Evolutionary conservation across 2,888 invertebrate genomes (phyloP).

Genomic region (Hybos culiciformis): DNA sequence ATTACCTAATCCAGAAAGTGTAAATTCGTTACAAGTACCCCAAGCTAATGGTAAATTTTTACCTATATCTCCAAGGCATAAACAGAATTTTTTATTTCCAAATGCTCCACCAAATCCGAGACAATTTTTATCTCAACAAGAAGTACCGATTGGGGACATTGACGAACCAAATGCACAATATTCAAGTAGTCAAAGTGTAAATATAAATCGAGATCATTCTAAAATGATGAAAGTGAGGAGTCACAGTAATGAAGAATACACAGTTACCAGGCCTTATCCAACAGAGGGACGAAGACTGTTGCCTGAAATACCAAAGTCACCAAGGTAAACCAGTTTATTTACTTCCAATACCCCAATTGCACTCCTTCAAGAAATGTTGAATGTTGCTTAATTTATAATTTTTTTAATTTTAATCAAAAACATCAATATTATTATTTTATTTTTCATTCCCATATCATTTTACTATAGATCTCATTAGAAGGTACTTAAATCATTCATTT

Average conservation of each 20-base stretch:
- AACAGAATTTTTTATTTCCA: constrained; percentile 33
- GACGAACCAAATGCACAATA: too few relatives aligned
- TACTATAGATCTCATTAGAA: too few relatives aligned
- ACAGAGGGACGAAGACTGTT: constrained; percentile 27
- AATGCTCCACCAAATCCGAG: constrained; percentile 27
- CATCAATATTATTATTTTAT: background rate
- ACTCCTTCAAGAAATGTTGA: too few relatives aligned
- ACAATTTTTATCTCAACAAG: constrained; percentile 32
- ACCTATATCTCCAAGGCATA: constrained; percentile 32
- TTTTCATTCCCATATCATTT: background rate
- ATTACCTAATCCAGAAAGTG: constrained; percentile 31
- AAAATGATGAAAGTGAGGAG: constrained; percentile 36
- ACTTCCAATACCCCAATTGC: background rate
- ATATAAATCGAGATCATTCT: constrained; percentile 28
- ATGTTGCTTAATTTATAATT: background rate
- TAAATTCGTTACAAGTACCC: constrained; percentile 29
- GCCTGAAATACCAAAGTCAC: constrained; percentile 31
- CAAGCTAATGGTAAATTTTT: constrained; percentile 26
- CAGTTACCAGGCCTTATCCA: constrained; percentile 23
- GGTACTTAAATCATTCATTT: too few relatives aligned
- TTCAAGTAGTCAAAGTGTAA: constrained; percentile 32
- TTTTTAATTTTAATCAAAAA: background rate
- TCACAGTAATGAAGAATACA: constrained; percentile 35
- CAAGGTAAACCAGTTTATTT: too few relatives aligned
- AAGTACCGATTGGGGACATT: constrained; percentile 28